These are phyloP conservation scores for Mactra quadrangularis DNA, from an alignment of 1,140 invertebrate genomes.

Conservation along the genomic window DNA sequence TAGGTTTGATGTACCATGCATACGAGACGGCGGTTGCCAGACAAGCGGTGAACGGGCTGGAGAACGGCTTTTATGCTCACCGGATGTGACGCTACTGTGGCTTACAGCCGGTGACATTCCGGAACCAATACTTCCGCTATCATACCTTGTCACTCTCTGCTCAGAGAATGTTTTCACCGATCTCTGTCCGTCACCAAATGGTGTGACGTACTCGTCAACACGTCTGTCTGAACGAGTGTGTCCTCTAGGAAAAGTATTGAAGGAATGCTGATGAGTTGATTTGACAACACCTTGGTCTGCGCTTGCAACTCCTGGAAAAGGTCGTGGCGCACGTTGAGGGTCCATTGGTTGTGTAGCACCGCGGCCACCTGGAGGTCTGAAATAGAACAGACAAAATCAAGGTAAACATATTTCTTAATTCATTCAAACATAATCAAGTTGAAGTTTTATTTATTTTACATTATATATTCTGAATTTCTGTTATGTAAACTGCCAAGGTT, in stretches of 20 bases:
- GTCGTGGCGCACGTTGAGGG: conserved; percentile 32
- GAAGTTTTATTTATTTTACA: too few relatives aligned
- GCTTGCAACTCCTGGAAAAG: conserved; percentile 4
- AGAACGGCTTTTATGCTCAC: conserved; percentile 40
- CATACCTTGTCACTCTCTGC: conserved; percentile 10
- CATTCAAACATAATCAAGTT: too few relatives aligned
- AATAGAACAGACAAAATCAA: not conserved
- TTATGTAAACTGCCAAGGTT: too few relatives aligned
- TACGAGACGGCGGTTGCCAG: conserved; percentile 42
- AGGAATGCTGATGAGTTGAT: conserved; percentile 12
- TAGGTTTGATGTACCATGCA: conserved; percentile 19
- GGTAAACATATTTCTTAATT: not conserved
- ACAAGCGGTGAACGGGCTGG: conserved; percentile 7
- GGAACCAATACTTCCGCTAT: not conserved
- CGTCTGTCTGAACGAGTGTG: conserved; percentile 13
- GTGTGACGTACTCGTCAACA: not conserved
- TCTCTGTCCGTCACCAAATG: not conserved
- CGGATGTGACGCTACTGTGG: not conserved
- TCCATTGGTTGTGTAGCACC: conserved; percentile 32
- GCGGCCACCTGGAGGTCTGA: conserved; percentile 8
- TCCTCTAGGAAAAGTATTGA: not conserved
- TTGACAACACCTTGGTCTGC: not conserved
- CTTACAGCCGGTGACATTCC: conserved; percentile 25
- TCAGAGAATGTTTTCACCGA: conserved; percentile 23
- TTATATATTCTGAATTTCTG: too few relatives aligned